These are phyloP conservation scores for Cyphomyrus plagiostoma DNA, from an alignment of 2,113 vertebrate species.

Conservation along the genomic window DNA sequence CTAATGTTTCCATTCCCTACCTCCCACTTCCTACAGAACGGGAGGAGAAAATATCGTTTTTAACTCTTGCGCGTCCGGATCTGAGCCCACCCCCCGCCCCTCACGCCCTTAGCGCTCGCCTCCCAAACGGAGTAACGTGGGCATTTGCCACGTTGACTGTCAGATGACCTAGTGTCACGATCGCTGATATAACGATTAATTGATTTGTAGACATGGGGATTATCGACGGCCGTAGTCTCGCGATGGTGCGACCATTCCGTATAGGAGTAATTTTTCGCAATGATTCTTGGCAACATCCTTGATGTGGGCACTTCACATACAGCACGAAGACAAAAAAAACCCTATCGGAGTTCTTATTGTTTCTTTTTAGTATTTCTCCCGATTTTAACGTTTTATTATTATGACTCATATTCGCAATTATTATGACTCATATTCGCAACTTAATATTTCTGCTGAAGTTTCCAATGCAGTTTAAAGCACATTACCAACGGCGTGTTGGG, in stretches of 20 bases:
- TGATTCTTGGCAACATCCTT: background rate
- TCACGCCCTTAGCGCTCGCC: background rate
- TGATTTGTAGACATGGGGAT: background rate
- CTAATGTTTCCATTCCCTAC: slow-evolving; percentile 43
- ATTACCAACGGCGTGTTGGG: background rate
- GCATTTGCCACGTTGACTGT: background rate
- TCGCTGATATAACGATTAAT: background rate
- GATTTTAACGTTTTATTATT: background rate
- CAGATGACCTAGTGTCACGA: background rate
- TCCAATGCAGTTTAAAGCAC: background rate
- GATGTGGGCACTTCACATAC: background rate
- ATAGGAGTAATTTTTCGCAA: background rate
- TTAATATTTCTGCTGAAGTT: background rate
- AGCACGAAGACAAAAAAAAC: background rate
- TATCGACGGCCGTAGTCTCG: background rate
- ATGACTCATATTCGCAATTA: background rate
- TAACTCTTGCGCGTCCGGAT: slow-evolving; percentile 45
- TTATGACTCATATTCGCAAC: background rate
- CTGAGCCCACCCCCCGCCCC: background rate
- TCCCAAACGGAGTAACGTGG: background rate
- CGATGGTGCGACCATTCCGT: background rate
- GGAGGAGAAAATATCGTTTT: slow-evolving; percentile 39
- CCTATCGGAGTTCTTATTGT: background rate
- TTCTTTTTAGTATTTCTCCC: background rate
- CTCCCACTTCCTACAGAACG: slow-evolving; percentile 54